A percentile compares a stretch with the other conserved stretches of the same genome.
These are phyloP conservation scores for Rostratula benghalensis DNA, from an alignment of 2,113 vertebrate genomes.

Conservation along the genomic window DNA sequence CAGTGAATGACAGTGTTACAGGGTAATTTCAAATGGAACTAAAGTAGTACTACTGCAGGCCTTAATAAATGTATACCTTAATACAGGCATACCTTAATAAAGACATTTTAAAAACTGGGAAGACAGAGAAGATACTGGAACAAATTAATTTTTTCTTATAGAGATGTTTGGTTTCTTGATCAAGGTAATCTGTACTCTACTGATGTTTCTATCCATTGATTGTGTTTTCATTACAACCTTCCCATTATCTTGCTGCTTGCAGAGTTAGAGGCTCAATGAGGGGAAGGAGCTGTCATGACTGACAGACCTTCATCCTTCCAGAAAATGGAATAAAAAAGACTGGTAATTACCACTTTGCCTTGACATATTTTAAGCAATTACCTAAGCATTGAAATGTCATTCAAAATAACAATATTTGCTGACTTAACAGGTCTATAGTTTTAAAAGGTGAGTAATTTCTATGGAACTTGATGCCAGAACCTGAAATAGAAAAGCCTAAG, in stretches of 20 bases:
- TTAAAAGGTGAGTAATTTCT: background rate
- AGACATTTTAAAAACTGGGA: background rate
- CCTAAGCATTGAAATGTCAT: background rate
- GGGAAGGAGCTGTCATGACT: background rate
- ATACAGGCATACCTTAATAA: background rate
- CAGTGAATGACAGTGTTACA: background rate
- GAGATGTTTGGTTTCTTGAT: background rate
- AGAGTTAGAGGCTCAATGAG: background rate
- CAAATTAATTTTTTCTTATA: background rate
- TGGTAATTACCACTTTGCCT: background rate
- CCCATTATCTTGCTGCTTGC: background rate
- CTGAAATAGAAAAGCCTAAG: background rate
- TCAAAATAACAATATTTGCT: constrained; percentile 13
- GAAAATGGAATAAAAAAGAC: background rate
- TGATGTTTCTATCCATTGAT: background rate
- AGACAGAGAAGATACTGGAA: background rate
- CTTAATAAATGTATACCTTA: background rate
- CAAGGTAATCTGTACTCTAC: background rate
- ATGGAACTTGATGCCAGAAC: background rate
- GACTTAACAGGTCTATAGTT: background rate
- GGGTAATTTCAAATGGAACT: background rate
- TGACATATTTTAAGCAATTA: background rate
- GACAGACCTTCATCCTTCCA: background rate
- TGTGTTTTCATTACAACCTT: background rate
- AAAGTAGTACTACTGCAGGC: background rate